Percentiles rank a stretch among this genome's conserved stretches.
phyloP scores from a whole-genome alignment of 2,113 vertebrate species.

The Seriola dumerili region DNA sequence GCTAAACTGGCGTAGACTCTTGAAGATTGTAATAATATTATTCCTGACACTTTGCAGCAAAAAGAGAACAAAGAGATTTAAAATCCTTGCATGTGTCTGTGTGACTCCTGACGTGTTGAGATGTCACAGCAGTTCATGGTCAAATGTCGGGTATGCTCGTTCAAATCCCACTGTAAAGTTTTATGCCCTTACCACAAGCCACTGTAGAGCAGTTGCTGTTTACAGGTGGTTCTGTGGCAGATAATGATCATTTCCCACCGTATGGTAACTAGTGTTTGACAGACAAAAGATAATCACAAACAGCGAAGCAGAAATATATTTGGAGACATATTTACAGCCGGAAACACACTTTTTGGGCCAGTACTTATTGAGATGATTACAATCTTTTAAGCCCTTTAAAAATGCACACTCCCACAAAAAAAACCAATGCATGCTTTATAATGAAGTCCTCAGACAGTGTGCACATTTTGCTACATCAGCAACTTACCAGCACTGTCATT shows the following conservation, averaged over 20 bases:
- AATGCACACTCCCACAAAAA: constrained; percentile 13
- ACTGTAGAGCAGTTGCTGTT: constrained; percentile 41
- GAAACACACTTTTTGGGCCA: constrained; percentile 31
- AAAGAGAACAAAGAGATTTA: background rate
- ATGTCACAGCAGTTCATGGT: background rate
- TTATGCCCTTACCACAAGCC: constrained; percentile 18
- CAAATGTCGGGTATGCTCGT: background rate
- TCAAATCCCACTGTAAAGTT: constrained; percentile 35
- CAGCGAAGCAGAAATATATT: constrained; percentile 37
- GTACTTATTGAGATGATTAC: constrained; percentile 58
- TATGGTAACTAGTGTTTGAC: constrained; percentile 50
- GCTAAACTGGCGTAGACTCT: constrained; percentile 4
- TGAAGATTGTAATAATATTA: background rate
- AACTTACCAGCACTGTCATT: constrained; percentile 7
- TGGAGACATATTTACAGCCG: constrained; percentile 42
- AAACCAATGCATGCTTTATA: constrained; percentile 16
- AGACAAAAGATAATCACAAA: constrained; percentile 51
- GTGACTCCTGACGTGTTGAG: background rate
- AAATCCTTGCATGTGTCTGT: background rate
- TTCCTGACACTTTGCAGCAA: background rate
- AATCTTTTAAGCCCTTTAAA: constrained; percentile 44
- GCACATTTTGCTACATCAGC: constrained; percentile 21
- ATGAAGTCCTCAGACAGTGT: constrained; percentile 19
- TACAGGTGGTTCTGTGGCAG: constrained; percentile 49
- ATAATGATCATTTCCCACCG: constrained; percentile 61